Conservation (phyloP, 2,113 vertebrate species). For the Oreochromis tanganicae region DNA sequence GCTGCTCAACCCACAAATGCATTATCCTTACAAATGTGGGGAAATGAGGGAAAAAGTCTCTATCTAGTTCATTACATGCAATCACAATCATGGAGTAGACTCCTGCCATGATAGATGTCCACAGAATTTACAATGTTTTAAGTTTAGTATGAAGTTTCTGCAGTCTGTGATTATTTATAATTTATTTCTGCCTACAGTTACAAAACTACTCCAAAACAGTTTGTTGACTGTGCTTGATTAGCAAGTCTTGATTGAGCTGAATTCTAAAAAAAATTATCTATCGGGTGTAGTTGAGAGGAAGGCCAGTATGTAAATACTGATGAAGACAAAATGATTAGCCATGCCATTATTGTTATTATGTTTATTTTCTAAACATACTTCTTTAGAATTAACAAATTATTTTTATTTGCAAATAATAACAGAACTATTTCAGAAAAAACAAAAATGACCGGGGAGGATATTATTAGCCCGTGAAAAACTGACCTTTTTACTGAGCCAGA, state of each 20-base stretch:
- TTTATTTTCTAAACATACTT: background rate
- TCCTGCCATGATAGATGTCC: background rate
- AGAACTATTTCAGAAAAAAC: background rate
- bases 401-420: background rate
- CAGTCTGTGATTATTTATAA: background rate
- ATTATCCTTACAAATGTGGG: background rate
- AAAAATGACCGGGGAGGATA: background rate
- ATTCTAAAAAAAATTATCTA: background rate
- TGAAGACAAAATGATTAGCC: background rate
- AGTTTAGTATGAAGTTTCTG: background rate
- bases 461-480: fast-evolving
- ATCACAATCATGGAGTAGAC: background rate
- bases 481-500: background rate
- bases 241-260: background rate
- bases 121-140: background rate
- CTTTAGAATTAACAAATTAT: background rate
- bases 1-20: background rate
- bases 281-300: background rate
- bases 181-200: background rate
- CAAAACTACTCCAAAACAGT: fast-evolving
- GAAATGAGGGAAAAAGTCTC: background rate
- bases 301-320: background rate
- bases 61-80: background rate
- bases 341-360: background rate
- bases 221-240: background rate